Evolutionary conservation across 2,113 vertebrate species (phyloP), one percentile per base, ranked within the genome.

Genomic region (Sciurus niger): DNA sequence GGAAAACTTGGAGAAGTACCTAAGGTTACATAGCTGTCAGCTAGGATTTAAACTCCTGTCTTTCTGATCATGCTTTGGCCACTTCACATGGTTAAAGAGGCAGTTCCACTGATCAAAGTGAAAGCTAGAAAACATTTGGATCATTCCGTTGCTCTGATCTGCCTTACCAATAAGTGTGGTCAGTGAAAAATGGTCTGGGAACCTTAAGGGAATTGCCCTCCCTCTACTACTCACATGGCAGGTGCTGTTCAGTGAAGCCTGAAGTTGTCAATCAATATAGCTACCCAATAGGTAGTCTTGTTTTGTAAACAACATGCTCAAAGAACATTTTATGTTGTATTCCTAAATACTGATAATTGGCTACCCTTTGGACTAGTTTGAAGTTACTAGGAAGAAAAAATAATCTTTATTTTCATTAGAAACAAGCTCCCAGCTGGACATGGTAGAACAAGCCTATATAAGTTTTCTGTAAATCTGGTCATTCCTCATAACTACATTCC

Each of bases 381-480:
- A 95, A 96, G 65, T 40, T 51, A 82, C 53, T 37, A 79, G 58
- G 58, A 79, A 24, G n/a, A 51, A 93, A 91, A 95, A 68, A 18
- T 67, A 12, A 32, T 24, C 14, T n/a, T 70, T 92, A 74, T 82
- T 86, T 91, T 85, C 55, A 90, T 80, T 70, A 53, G 85, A 94
- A 80, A 48, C 32, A 92, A 93, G 16, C 28, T 65, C 24, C 74
- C n/a, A 13, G 48, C 28, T 32, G 6, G 12, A 28, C 22, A 6
- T 25, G 12, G 4, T 40, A 25, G 16, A 43, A 25, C 11, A 58
- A 51, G 14, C 28, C 40, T 20, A 43, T 55, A 63, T 55, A 63
- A 67, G 20, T 67, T 73, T 77, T 84, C 51, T 32, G 24, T 76
- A 22, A 63, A 72, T 67, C 48, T 30, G 17, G 43, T 34, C 48